Evolutionary conservation across 2,797 vertebrate genomes (phyloP).

Genomic region (Lutjanus campechanus): DNA sequence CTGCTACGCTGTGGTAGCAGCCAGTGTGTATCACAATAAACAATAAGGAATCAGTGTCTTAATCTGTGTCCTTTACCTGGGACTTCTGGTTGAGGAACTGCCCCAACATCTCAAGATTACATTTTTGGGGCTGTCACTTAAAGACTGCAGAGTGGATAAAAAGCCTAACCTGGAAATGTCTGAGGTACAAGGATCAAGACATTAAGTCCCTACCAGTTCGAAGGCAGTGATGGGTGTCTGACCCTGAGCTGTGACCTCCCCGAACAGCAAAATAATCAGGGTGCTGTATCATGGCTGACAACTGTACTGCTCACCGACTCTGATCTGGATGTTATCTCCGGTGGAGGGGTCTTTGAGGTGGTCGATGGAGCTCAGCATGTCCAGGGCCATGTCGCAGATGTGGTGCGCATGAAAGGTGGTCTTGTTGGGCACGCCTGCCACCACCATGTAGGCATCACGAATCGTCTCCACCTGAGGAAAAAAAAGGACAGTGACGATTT

Average conservation of each 20-base stretch:
- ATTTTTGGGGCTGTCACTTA: not conserved
- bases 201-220: not conserved
- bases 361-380: constrained; percentile 87
- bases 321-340: constrained; percentile 85
- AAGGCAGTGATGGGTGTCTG: constrained; percentile 1
- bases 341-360: constrained; percentile 87
- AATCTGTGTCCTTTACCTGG: not conserved
- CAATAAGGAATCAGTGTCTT: not conserved
- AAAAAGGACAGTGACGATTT: not conserved
- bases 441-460: constrained; percentile 87
- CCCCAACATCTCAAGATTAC: not conserved
- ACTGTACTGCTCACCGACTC: constrained; percentile 76
- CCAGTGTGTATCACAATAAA: no score
- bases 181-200: constrained; percentile 9
- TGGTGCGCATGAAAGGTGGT: constrained; percentile 87
- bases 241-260: not conserved
- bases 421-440: constrained; percentile 87
- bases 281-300: not conserved
- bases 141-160: constrained; percentile 16
- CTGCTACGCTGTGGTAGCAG: no score
- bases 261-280: not conserved
- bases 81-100: not conserved
- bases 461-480: constrained; percentile 85
- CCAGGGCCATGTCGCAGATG: constrained; percentile 86
- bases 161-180: constrained; percentile 2